Evolutionary conservation across 53 echinoderm and acorn worm species (phyloP), one percentile per base, ranked within the genome.

Genomic region (Actinopyga echinites): DNA sequence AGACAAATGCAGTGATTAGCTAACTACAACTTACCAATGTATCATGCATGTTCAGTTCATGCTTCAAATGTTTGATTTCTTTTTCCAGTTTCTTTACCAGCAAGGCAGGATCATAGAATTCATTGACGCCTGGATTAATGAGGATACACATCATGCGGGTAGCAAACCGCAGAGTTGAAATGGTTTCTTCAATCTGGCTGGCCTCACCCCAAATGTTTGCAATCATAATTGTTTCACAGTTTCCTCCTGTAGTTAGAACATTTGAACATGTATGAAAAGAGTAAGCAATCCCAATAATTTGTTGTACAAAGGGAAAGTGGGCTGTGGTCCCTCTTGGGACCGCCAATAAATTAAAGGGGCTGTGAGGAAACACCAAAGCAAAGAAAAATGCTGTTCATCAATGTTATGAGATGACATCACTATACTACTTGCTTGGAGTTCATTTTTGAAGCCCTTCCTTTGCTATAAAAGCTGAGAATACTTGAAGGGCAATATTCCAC

Each of bases 21-120:
- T 25, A 15, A 11, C 40, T 28, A 12, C 33, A 57, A 65, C 93
- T 92, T 60, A 96, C 97, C 93, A 96, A 74, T 37, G 97, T 96
- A 75, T 96, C 97, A 73, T 96, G 97, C 97, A 96, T 93, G 24
- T 88, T 79, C 20, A 96, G 88, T 75, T 96, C 97, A 81, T 96
- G 97, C 65, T 96, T 96, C 82, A 96, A 62, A 56, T 93, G 93
- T 56, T 86, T 90, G 31, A 96, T 94, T 79, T 96, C 97, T 79
- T 92, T 96, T 83, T 90, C 90, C 42, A 96, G 88, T 79, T 96
- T 96, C 90, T 94, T 96, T 58, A 96, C 94, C 38, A 92, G 89
- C 30, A 93, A 64, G 20, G 91, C 93, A 1, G 97, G 97, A 59
- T 96, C 97, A 62, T 89, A 96, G 79, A 82, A 96, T 87, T 96